Evolutionary conservation across 2,888 invertebrate genomes (phyloP).

Genomic region (Lycia hirtaria): DNA sequence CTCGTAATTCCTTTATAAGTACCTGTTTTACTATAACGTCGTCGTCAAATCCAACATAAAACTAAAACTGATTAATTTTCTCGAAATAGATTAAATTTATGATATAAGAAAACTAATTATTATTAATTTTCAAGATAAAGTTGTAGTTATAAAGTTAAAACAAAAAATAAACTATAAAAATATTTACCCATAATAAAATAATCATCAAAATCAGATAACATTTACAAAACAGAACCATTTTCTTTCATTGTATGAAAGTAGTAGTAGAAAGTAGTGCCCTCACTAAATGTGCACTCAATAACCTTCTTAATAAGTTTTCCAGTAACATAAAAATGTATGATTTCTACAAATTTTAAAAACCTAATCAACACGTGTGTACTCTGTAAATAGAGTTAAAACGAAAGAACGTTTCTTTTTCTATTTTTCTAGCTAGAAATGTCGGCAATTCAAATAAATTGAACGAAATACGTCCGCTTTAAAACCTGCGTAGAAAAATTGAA

Average conservation of each 20-base stretch:
- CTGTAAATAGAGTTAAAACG: conserved; percentile 14
- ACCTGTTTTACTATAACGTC: neutral
- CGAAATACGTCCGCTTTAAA: conserved; percentile 50
- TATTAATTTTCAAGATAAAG: too few relatives aligned
- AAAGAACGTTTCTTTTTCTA: too few relatives aligned
- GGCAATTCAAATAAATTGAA: conserved; percentile 34
- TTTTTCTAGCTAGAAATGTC: conserved; percentile 30
- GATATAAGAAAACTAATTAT: too few relatives aligned
- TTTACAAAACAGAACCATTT: too few relatives aligned
- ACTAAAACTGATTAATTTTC: neutral
- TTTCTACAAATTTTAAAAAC: neutral
- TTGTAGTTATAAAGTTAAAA: too few relatives aligned
- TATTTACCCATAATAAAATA: too few relatives aligned
- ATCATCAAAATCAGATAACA: too few relatives aligned
- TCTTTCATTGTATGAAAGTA: too few relatives aligned
- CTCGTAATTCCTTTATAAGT: conserved; percentile 3
- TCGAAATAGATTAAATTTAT: too few relatives aligned
- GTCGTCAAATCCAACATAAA: neutral
- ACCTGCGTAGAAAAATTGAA: conserved; percentile 60
- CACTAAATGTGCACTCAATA: too few relatives aligned
- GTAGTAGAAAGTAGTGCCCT: too few relatives aligned
- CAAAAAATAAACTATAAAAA: too few relatives aligned
- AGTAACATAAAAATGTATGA: neutral
- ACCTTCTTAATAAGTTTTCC: neutral
- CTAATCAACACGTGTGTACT: conserved; percentile 3